Percentiles rank a stretch among this genome's conserved stretches.
Evolutionary conservation across 2,888 invertebrate species (phyloP).

Genomic region (Morinoia aosen): DNA sequence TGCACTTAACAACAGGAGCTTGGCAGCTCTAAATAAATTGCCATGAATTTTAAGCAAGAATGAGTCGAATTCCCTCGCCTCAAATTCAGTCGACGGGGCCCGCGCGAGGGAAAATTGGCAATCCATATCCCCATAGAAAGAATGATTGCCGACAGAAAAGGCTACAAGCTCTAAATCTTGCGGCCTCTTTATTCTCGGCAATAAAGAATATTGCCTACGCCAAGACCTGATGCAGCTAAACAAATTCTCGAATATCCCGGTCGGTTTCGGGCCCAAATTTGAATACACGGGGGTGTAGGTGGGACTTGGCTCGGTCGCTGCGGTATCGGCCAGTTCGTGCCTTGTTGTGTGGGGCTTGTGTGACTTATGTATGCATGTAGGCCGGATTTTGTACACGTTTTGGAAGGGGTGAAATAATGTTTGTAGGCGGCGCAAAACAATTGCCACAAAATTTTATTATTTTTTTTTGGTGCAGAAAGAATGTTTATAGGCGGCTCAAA

Average conservation of each 20-base stretch:
- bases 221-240: not conserved
- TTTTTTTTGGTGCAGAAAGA: too few species aligned
- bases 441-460: not conserved
- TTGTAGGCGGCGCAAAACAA: not conserved
- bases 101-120: not conserved
- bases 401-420: not conserved
- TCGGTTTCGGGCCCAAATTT: not conserved
- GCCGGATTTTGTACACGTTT: not conserved
- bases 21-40: not conserved
- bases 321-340: not conserved
- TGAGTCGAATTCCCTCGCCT: not conserved
- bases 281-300: not conserved
- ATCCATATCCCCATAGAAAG: constrained; percentile 2
- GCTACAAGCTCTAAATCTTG: constrained; percentile 1
- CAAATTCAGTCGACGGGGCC: not conserved
- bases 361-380: not conserved
- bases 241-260: not conserved
- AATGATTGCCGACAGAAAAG: constrained; percentile 3
- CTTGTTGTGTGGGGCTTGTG: not conserved
- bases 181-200: not conserved
- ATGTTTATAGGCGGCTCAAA: not conserved
- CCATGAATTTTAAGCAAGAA: not conserved
- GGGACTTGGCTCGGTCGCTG: not conserved
- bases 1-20: not conserved
- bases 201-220: constrained; percentile 31